Conservation (phyloP, 2,797 vertebrate species). For the Trematomus bernacchii region DNA sequence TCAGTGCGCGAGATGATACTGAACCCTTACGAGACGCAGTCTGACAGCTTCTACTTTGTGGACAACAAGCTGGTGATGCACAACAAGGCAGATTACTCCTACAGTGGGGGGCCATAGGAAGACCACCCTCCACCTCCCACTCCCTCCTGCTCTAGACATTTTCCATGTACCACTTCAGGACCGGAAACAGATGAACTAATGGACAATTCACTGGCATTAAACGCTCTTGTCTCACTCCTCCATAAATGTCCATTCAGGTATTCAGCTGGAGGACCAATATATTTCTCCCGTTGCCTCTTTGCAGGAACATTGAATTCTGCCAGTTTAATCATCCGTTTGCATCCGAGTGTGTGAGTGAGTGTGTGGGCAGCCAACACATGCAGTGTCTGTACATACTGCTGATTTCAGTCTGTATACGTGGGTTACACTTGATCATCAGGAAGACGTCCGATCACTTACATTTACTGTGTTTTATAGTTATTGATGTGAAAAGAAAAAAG, state of each 20-base stretch:
- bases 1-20: slow-evolving; percentile 97
- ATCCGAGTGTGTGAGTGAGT: slow-evolving; percentile 41
- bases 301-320: slow-evolving; percentile 67
- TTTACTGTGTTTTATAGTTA: slow-evolving; percentile 49
- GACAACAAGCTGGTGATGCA: slow-evolving; percentile 99
- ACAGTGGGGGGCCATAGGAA: slow-evolving; percentile 91
- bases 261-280: slow-evolving; percentile 53
- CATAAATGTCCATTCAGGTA: slow-evolving; percentile 54
- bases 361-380: slow-evolving; percentile 72
- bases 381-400: slow-evolving; percentile 69
- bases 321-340: slow-evolving; percentile 51
- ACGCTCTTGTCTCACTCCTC: slow-evolving; percentile 45
- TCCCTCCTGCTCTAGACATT: slow-evolving; percentile 57
- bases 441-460: slow-evolving; percentile 39
- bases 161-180: slow-evolving; percentile 55
- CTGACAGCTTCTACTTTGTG: slow-evolving; percentile 99
- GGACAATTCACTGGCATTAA: slow-evolving; percentile 58
- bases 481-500: slow-evolving; percentile 18
- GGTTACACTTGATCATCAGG: slow-evolving; percentile 49
- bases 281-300: slow-evolving; percentile 63
- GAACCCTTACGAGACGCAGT: slow-evolving; percentile 96
- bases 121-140: slow-evolving; percentile 2
- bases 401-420: slow-evolving; percentile 59
- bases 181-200: slow-evolving; percentile 65
- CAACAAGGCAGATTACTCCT: slow-evolving; percentile 99